phyloP scores from a whole-genome alignment of 2,888 invertebrate species.

The Drosophila barbarae region DNA sequence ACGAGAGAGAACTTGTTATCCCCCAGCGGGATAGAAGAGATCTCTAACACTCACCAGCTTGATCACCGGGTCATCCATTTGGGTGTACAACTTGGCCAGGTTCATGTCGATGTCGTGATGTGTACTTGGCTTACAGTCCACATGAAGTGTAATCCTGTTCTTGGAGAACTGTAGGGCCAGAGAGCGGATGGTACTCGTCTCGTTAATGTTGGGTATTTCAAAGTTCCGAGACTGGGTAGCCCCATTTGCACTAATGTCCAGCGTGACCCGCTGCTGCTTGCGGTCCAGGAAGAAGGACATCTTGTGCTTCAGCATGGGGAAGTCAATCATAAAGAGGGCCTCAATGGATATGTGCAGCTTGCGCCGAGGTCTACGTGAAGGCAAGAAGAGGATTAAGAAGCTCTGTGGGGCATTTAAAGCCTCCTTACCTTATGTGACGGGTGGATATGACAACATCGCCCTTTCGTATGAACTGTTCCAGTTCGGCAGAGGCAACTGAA shows the following conservation, averaged over 20 bases:
- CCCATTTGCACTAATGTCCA: conserved; percentile 78
- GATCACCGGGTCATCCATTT: conserved; percentile 80
- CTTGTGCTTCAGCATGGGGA: conserved; percentile 79
- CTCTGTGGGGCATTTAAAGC: background rate
- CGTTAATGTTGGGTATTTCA: conserved; percentile 78
- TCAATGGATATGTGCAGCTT: conserved; percentile 80
- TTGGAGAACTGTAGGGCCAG: conserved; percentile 78
- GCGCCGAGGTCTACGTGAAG: conserved; percentile 73
- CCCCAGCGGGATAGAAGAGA: background rate
- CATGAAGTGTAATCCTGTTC: conserved; percentile 76
- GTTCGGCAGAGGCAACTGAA: conserved; percentile 78
- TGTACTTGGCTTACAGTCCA: conserved; percentile 79
- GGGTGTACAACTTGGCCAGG: conserved; percentile 78
- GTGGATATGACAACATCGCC: conserved; percentile 80
- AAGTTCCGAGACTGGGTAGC: conserved; percentile 78
- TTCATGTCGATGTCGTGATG: conserved; percentile 78
- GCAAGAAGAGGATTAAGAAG: background rate
- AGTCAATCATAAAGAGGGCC: conserved; percentile 80
- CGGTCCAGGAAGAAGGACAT: conserved; percentile 80
- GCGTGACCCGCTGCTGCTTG: conserved; percentile 78
- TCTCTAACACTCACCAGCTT: conserved; percentile 74
- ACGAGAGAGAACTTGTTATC: background rate
- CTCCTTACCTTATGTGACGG: conserved; percentile 78
- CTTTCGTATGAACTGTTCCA: conserved; percentile 79
- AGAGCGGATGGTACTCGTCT: conserved; percentile 79